Base-by-base conservation (phyloP, 2,888 invertebrate genomes). In the Mythimna impura region DNA sequence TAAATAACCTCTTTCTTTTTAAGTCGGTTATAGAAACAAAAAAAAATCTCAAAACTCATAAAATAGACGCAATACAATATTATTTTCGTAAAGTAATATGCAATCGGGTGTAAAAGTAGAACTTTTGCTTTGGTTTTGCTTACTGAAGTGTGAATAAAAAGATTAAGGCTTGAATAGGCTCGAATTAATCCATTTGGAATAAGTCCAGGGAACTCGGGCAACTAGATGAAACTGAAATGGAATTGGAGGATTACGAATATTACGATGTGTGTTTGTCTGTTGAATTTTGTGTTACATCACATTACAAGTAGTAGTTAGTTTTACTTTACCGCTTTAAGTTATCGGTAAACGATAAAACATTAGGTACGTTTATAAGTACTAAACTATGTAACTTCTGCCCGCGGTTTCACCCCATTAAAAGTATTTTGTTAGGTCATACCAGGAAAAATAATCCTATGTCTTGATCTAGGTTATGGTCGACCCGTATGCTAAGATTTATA, bases 101-200 rank as follows among this genome's bases (percentile, higher is more conserved):
- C 20, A 78, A 40, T 61, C 61, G 54, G n/a, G n/a, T 57, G 20
- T 58, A 34, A 30, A 80, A 66, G 10, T 55, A 58, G 43, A 72
- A 50, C 50, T 50, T 63, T 64, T 55, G 17, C 25, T 25, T 73
- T 63, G 47, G 47, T 47, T 47, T 47, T 20, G 47, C 47, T 40
- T 36, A 65, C 60, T 67, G 25, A 57, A 63, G 73, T 70, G 66
- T 64, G 73, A 69, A 69, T 73, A 83, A 80, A 71, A 73, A 73
- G 71, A 73, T 76, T 81, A 80, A 71, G 61, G 65, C 55, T 52
- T 78, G 61, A 72, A 72, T 63, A 52, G 70, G 60, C 61, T 71
- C 55, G 64, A 73, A 71, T 78, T 67, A 71, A 75, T 70, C 69
- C 60, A 76, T 73, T 84, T 84, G 85, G 84, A 84, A 61, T 57